phyloP scores from a whole-genome alignment of 2,113 vertebrate genomes.

The Ptychochromis oligacanthus region DNA sequence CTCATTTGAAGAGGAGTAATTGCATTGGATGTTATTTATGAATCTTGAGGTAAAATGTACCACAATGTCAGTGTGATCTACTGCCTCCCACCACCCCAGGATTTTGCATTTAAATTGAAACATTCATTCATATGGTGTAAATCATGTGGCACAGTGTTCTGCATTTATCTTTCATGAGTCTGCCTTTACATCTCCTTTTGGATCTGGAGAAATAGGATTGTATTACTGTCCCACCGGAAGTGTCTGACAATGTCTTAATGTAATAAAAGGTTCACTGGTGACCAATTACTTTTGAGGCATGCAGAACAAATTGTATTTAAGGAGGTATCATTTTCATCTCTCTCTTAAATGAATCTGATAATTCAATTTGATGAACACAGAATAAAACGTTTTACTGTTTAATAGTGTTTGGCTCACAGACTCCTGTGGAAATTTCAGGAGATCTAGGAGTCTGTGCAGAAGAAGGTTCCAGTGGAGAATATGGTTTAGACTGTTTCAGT shows the following conservation, averaged over 20 bases:
- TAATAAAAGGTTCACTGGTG: slow-evolving; percentile 39
- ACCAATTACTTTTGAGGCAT: slow-evolving; percentile 33
- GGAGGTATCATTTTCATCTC: slow-evolving; percentile 45
- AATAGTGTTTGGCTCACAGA: background rate
- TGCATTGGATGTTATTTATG: slow-evolving; percentile 76
- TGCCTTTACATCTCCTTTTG: slow-evolving; percentile 51
- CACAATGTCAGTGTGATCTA: slow-evolving; percentile 73
- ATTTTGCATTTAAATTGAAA: slow-evolving; percentile 83
- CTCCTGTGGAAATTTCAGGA: background rate
- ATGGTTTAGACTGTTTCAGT: background rate
- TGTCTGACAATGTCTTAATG: slow-evolving; percentile 49
- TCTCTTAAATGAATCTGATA: slow-evolving; percentile 35
- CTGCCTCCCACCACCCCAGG: slow-evolving; percentile 50
- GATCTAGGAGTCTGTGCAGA: background rate
- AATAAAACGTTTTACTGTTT: background rate
- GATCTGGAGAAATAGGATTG: slow-evolving; percentile 53
- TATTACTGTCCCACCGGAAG: slow-evolving; percentile 41
- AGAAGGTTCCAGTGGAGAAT: background rate
- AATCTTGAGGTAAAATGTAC: slow-evolving; percentile 57
- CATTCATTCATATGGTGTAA: slow-evolving; percentile 71
- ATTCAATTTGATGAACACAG: slow-evolving; percentile 3
- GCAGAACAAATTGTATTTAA: slow-evolving; percentile 49
- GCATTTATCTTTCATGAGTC: slow-evolving; percentile 67
- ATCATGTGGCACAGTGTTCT: slow-evolving; percentile 63
- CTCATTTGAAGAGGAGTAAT: slow-evolving; percentile 78